These are phyloP conservation scores for Marronus borbonicus DNA, from an alignment of 2,888 invertebrate species.

Conservation along the genomic window DNA sequence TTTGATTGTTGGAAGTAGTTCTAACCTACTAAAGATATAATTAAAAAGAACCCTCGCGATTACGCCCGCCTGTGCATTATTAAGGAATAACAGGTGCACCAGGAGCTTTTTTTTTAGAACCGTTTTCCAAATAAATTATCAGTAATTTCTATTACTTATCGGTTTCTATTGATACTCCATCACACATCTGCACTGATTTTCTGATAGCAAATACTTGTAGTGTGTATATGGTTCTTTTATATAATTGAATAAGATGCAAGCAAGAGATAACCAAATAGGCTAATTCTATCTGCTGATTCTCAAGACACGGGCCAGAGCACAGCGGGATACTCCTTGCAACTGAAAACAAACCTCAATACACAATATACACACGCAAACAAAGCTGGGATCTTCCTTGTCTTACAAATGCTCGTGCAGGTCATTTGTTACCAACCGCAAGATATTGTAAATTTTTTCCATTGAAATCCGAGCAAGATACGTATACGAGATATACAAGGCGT, in stretches of 20 bases:
- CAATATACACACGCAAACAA: conserved; percentile 52
- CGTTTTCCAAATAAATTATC: neutral
- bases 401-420: conserved; percentile 64
- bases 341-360: conserved; percentile 64
- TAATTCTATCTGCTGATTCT: conserved; percentile 40
- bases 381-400: conserved; percentile 51
- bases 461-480: conserved; percentile 5
- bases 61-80: too few relatives aligned
- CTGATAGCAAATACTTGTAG: neutral
- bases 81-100: too few relatives aligned
- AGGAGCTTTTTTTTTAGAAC: too few relatives aligned
- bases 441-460: conserved; percentile 65
- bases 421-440: conserved; percentile 63
- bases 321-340: conserved; percentile 62
- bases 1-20: too few relatives aligned
- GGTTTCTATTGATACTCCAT: neutral
- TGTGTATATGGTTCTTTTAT: conserved; percentile 22
- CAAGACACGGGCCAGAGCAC: conserved; percentile 65
- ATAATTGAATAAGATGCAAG: conserved; percentile 41
- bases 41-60: too few relatives aligned
- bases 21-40: too few relatives aligned
- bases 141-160: neutral
- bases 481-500: conserved; percentile 38
- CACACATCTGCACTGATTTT: conserved; percentile 30
- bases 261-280: conserved; percentile 8